Evolutionary conservation across 2,797 vertebrate genomes (phyloP).

Genomic region (Rhinichthys osculus): DNA sequence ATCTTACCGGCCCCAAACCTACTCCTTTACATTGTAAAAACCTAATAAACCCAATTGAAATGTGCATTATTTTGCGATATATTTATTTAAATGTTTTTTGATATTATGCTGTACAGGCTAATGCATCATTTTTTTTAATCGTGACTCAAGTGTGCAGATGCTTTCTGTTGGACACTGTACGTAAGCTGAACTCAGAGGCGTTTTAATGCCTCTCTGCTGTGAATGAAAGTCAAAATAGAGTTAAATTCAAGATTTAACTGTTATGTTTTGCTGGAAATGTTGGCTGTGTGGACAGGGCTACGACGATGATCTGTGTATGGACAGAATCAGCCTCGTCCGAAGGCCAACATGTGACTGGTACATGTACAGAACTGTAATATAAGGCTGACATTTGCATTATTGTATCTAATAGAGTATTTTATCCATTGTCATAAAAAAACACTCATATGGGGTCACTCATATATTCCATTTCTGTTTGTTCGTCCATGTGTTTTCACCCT

Average conservation of each 20-base stretch:
- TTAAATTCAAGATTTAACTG: neutral
- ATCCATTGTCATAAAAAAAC: constrained; percentile 33
- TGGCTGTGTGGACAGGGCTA: neutral
- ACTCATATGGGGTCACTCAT: constrained; percentile 48
- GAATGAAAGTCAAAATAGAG: constrained; percentile 13
- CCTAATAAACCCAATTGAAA: neutral
- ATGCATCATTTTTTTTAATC: neutral
- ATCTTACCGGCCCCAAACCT: neutral
- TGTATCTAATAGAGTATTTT: constrained; percentile 61
- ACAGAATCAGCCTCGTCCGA: neutral
- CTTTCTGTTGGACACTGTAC: neutral
- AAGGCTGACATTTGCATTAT: constrained; percentile 70
- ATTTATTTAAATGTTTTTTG: neutral
- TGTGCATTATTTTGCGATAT: neutral
- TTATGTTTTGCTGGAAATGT: constrained; percentile 42
- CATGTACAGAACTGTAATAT: constrained; percentile 45
- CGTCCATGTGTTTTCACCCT: constrained; percentile 15
- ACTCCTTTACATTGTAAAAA: neutral
- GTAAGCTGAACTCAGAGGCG: constrained; percentile 3
- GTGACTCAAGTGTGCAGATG: constrained; percentile 7
- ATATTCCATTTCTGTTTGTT: constrained; percentile 46
- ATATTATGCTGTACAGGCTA: neutral
- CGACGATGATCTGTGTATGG: neutral
- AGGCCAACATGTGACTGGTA: constrained; percentile 50
- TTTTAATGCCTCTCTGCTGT: constrained; percentile 44